Percentiles rank a stretch among this genome's conserved stretches.
These are phyloP conservation scores for Craterocephalus amniculus DNA, from an alignment of 2,797 vertebrate species.

Conservation along the genomic window DNA sequence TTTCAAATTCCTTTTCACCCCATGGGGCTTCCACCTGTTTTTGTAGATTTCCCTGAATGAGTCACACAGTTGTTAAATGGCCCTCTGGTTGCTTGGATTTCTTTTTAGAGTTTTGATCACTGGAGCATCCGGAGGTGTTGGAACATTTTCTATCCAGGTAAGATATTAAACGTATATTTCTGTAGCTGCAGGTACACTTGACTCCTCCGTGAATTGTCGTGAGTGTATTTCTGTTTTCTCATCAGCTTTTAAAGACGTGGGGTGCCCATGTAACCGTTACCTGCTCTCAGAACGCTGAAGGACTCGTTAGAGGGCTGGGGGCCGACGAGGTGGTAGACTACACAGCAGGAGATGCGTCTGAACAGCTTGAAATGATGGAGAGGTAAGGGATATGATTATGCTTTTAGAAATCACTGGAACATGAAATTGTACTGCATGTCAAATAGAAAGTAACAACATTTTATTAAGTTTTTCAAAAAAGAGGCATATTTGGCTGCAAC, in stretches of 20 bases:
- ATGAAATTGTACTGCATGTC: background rate
- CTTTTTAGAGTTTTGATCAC: slow-evolving; percentile 89
- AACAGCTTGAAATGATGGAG: slow-evolving; percentile 83
- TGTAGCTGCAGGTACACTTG: background rate
- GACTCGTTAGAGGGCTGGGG: slow-evolving; percentile 88
- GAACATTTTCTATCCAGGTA: slow-evolving; percentile 94
- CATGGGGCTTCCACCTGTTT: slow-evolving; percentile 14
- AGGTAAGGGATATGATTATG: slow-evolving; percentile 75
- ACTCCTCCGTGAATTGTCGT: slow-evolving; percentile 1
- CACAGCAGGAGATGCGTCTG: slow-evolving; percentile 78
- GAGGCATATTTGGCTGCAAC: slow-evolving; percentile 5
- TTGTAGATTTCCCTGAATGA: slow-evolving; percentile 28
- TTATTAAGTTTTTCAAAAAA: background rate
- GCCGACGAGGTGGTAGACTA: slow-evolving; percentile 91
- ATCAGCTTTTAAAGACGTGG: slow-evolving; percentile 92
- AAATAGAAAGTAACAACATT: background rate
- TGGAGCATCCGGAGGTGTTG: slow-evolving; percentile 92
- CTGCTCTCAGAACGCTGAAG: slow-evolving; percentile 88
- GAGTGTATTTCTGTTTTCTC: slow-evolving; percentile 9
- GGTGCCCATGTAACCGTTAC: slow-evolving; percentile 91
- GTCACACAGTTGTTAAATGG: slow-evolving; percentile 45
- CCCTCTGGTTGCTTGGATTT: slow-evolving; percentile 24
- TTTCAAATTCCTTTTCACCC: slow-evolving; percentile 13
- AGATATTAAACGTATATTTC: slow-evolving; percentile 1
- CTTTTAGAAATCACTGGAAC: background rate